Evolutionary conservation across 2,797 vertebrate species (phyloP).

Genomic region (Phaenicophaeus curvirostris): DNA sequence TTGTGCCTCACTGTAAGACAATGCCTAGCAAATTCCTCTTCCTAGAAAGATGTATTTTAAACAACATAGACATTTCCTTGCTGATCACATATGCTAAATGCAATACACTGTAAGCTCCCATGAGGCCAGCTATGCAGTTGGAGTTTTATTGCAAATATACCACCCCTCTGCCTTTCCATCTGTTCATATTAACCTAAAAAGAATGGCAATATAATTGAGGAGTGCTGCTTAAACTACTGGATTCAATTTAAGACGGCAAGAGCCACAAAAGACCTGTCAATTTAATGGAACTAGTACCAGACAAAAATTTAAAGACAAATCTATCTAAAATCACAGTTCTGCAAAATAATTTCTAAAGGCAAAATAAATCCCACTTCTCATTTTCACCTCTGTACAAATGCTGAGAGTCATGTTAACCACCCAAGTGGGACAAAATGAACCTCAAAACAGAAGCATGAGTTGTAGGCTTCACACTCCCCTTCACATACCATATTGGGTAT

Average conservation of each 20-base stretch:
- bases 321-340: neutral
- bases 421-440: neutral
- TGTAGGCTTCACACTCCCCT: neutral
- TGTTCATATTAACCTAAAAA: constrained; percentile 71
- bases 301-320: constrained; percentile 2
- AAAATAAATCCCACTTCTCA: neutral
- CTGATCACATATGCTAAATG: constrained; percentile 25
- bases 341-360: neutral
- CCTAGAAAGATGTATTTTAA: constrained; percentile 4
- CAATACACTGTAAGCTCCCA: constrained; percentile 20
- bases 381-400: neutral
- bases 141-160: constrained; percentile 75
- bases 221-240: constrained; percentile 46
- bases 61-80: neutral
- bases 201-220: constrained; percentile 56
- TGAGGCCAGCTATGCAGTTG: constrained; percentile 51
- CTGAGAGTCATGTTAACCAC: neutral
- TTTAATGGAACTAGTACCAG: neutral
- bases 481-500: neutral
- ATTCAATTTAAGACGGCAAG: constrained; percentile 41
- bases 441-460: neutral
- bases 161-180: constrained; percentile 65
- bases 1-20: neutral
- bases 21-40: neutral
- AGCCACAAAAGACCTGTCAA: constrained; percentile 20